Conservation (phyloP, 2,797 vertebrate species). For the Hybognathus amarus region DNA sequence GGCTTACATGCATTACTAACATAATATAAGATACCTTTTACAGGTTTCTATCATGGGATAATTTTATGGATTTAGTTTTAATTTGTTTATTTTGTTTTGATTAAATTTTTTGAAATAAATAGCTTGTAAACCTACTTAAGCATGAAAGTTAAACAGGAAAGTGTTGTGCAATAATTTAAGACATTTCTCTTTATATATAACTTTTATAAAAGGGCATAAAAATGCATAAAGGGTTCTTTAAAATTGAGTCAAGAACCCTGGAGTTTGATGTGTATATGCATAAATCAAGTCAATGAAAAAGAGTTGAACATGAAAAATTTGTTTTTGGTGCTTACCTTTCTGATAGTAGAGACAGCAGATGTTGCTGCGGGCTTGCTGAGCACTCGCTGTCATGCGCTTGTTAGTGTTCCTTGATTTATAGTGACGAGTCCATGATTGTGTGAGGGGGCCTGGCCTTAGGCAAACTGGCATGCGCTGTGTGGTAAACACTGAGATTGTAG, state of each 20-base stretch:
- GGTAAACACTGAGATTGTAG: slow-evolving; percentile 1
- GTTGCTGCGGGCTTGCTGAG: background rate
- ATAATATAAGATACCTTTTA: background rate
- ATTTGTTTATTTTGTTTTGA: background rate
- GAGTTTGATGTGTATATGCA: background rate
- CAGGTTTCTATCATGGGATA: too few relatives aligned
- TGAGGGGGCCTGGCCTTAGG: slow-evolving; percentile 36
- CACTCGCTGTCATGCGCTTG: slow-evolving; percentile 17
- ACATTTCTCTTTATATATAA: background rate
- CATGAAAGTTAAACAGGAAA: background rate
- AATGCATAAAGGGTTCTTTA: background rate
- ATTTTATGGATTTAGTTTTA: background rate
- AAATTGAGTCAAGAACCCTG: background rate
- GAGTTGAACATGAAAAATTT: background rate
- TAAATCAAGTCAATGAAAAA: background rate
- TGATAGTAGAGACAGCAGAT: background rate
- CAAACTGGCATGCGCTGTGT: slow-evolving; percentile 1
- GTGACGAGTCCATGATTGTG: slow-evolving; percentile 4
- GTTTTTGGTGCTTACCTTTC: slow-evolving; percentile 38
- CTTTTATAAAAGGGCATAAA: background rate
- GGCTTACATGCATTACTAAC: background rate
- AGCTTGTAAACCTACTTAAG: background rate
- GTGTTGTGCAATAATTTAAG: background rate
- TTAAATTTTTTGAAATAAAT: background rate
- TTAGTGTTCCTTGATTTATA: slow-evolving; percentile 43